A percentile compares a stretch with the other conserved stretches of the same genome.
Evolutionary conservation across 2,797 vertebrate species (phyloP).

Genomic region (Phaenicophaeus curvirostris): DNA sequence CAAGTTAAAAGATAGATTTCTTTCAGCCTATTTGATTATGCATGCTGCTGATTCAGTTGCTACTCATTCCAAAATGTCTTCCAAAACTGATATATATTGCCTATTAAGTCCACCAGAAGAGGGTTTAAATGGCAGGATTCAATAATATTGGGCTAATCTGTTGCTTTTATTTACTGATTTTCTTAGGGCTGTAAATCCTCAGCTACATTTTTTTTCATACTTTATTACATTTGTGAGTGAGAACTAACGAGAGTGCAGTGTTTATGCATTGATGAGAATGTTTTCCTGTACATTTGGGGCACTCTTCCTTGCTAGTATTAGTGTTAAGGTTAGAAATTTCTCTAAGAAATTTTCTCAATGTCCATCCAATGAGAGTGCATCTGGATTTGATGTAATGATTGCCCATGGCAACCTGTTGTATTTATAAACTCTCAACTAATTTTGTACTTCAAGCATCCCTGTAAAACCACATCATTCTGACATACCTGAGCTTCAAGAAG

Average conservation of each 20-base stretch:
- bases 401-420: not conserved
- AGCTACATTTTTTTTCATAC: conserved; percentile 24
- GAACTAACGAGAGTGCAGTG: conserved; percentile 1
- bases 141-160: conserved; percentile 61
- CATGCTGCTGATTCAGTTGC: conserved; percentile 68
- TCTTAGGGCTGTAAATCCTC: conserved; percentile 65
- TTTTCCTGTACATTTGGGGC: not conserved
- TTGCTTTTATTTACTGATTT: conserved; percentile 68
- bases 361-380: not conserved
- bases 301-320: not conserved
- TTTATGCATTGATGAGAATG: not conserved
- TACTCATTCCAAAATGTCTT: conserved; percentile 44
- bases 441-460: not conserved
- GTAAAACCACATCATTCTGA: not conserved
- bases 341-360: not conserved
- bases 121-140: conserved; percentile 54
- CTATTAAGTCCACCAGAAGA: conserved; percentile 58
- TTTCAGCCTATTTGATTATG: conserved; percentile 47
- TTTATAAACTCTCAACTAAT: not conserved
- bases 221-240: conserved; percentile 56
- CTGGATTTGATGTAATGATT: not conserved
- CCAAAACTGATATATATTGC: conserved; percentile 62
- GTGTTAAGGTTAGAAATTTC: not conserved
- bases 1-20: conserved; percentile 54
- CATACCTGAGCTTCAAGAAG: not conserved